A percentile compares a stretch with the other conserved stretches of the same genome.
phyloP scores from a whole-genome alignment of 2,797 vertebrate genomes.

The Periparus ater region DNA sequence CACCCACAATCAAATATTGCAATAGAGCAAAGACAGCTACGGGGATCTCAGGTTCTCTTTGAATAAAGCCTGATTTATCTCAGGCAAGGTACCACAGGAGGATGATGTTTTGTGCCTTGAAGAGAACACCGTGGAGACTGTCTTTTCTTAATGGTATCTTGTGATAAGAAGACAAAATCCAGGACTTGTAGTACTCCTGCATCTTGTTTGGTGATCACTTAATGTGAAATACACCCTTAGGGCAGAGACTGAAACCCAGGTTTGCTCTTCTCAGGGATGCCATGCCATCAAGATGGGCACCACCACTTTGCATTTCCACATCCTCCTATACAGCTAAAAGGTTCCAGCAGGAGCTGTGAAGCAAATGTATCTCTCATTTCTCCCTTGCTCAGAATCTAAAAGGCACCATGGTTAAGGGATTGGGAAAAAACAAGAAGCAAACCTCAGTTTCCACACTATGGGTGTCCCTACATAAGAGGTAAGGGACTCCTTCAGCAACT shows the following conservation, averaged over 20 bases:
- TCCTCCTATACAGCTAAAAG: background rate
- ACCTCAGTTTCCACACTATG: background rate
- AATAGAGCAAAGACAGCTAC: background rate
- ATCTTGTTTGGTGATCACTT: background rate
- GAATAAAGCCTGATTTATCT: background rate
- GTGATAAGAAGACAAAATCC: background rate
- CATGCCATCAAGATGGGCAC: background rate
- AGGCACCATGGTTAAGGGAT: background rate
- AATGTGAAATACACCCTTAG: background rate
- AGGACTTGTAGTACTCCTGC: background rate
- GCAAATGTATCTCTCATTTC: background rate
- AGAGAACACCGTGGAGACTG: background rate
- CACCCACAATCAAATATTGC: background rate
- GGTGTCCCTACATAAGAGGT: background rate
- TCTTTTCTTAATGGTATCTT: background rate
- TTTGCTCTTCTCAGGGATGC: background rate
- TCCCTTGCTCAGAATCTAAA: background rate
- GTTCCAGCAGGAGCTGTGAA: background rate
- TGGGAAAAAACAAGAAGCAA: background rate
- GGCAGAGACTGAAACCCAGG: background rate
- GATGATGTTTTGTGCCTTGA: background rate
- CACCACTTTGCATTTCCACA: background rate
- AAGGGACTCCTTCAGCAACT: background rate
- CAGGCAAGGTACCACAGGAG: background rate
- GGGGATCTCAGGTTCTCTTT: background rate